Evolutionary conservation across 2,797 vertebrate genomes (phyloP), one percentile per base, ranked within the genome.

Genomic region (Serranus cabrilla): DNA sequence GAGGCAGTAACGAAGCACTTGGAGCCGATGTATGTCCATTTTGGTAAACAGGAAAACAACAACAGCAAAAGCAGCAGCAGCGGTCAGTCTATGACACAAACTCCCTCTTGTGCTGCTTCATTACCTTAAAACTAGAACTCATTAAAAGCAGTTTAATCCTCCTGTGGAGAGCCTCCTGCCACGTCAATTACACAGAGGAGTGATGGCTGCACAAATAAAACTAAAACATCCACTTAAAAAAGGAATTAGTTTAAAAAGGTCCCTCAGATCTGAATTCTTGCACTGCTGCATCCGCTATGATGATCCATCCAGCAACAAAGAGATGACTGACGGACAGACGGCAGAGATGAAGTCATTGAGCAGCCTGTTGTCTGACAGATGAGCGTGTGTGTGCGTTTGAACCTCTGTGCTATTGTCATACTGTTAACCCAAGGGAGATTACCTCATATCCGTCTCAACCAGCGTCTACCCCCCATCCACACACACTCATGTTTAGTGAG

Each of bases 341-440:
- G 65, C 78, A 82, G 74, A 71, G 91, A 92, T 93, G 92, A 91
- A 91, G 90, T 93, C 92, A 89, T 62, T 91, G 89, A 89, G 85
- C 84, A 81, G 91, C 81, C 90, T 87, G 90, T 79, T 85, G 82
- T 85, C 76, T 75, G 76, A 71, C 82, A 86, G 80, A 90, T 83
- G 79, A 87, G 76, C 14, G 14, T 77, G 80, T 74, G 81, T 74
- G 66, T 61, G 71, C 59, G 31, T 76, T 3, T 86, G 85, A 88
- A 84, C 74, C 87, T 80, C 83, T 71, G 80, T 23, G 78, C 81
- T 89, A 88, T 89, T 91, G 87, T 90, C 68, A 76, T 75, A 86
- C 66, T 87, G 88, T 82, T 68, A 89, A 88, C 92, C 90, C 91
- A 70, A 21, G 91, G 90, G 93, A 93, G 92, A 93, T 93, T 93